Base-by-base conservation (phyloP, 2,888 invertebrate species). In the Mesorhabditis spiculigera region DNA sequence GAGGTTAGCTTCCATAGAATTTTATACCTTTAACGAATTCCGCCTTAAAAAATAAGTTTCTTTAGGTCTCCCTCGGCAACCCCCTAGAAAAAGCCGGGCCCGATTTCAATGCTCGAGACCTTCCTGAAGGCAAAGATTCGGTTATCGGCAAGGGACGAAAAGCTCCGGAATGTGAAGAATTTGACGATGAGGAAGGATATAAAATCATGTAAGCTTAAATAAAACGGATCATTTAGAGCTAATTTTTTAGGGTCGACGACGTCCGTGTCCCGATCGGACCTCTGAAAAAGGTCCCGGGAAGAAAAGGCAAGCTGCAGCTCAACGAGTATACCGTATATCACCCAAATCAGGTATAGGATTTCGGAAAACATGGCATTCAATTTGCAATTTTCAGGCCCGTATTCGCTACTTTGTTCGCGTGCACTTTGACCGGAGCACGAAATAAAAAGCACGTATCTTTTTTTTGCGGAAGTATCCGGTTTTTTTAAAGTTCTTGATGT, bases 91-190 rank as follows among this genome's bases (percentile, higher is more conserved):
- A 50, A 50, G 58, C 58, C n/a, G 58, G 10, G n/a, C 58, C 58
- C n/a, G 58, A 50, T 50, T 50, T 50, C 58, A 50, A 50, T 50
- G 58, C 58, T 50, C 58, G 58, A 50, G n/a, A 50, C n/a, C 58
- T 50, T 10, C 58, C 58, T 13, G n/a, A n/a, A 50, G 58, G 58
- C 8, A 50, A 50, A 50, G n/a, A 50, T 50, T 50, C 58, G 0
- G 58, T 50, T 1, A 13, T 50, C n/a, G 58, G 58, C 0, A 50
- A 50, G n/a, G 58, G 58, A 2, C 8, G 58, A 50, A 50, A 50
- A 50, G 58, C 58, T 13, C 58, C 58, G 58, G 58, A 50, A 2
- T 50, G 58, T 3, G 8, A 10, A 50, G 58, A 50, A n/a, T 28
- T 28, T 28, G 28, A 28, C 28, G 28, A 28, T 3, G 28, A 28